A percentile compares a stretch with the other conserved stretches of the same genome.
Conservation (phyloP, 2,113 vertebrate genomes). For the Pipa parva region DNA sequence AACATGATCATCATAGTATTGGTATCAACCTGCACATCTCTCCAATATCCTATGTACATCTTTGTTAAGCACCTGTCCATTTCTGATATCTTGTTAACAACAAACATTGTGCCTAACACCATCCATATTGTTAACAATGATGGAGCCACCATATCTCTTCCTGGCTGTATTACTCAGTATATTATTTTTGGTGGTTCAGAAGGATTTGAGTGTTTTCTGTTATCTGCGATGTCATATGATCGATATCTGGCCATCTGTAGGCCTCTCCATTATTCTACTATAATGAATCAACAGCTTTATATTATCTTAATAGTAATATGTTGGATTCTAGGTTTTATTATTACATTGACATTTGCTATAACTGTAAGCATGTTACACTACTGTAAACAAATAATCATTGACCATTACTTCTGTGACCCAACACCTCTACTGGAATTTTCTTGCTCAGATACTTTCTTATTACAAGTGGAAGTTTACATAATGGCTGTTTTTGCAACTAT, state of each 20-base stretch:
- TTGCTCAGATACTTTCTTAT: background rate
- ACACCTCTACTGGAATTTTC: background rate
- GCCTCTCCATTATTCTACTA: conserved; percentile 32
- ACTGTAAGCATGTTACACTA: background rate
- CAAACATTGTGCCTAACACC: conserved; percentile 45
- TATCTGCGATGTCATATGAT: conserved; percentile 42
- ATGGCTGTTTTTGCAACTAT: conserved; percentile 13
- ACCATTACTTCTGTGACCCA: conserved; percentile 1
- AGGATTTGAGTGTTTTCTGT: conserved; percentile 40
- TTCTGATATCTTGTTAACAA: conserved; percentile 40
- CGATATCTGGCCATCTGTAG: conserved; percentile 42
- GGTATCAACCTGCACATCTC: conserved; percentile 23
- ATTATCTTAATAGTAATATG: background rate
- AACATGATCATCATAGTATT: conserved; percentile 7
- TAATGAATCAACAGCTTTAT: conserved; percentile 25
- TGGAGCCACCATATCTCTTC: conserved; percentile 2
- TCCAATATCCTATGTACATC: conserved; percentile 53
- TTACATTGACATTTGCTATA: background rate
- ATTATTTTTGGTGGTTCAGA: conserved; percentile 36
- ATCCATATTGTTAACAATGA: background rate
- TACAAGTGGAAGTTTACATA: background rate
- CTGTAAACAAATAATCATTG: background rate
- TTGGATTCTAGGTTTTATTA: conserved; percentile 1
- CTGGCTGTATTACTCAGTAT: conserved; percentile 33
- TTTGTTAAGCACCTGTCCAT: conserved; percentile 50